phyloP scores from a whole-genome alignment of 2,888 invertebrate genomes.

The Melieria crassipennis region DNA sequence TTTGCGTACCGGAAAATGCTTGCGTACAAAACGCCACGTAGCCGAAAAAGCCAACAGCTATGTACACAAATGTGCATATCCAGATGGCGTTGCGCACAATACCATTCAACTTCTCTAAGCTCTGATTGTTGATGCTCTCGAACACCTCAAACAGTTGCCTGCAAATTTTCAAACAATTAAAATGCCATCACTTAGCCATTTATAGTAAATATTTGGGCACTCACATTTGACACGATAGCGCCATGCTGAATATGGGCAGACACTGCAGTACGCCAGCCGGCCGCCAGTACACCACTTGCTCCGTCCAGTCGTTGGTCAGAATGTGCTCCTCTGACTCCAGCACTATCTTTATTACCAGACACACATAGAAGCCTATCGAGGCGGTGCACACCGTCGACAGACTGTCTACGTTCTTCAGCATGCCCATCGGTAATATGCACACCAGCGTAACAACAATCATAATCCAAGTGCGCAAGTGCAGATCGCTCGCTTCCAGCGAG shows the following conservation, averaged over 20 bases:
- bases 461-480: slow-evolving; percentile 74
- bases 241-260: slow-evolving; percentile 96
- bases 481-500: slow-evolving; percentile 72
- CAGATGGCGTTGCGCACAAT: slow-evolving; percentile 90
- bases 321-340: slow-evolving; percentile 81
- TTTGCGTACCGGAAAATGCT: slow-evolving; percentile 71
- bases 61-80: slow-evolving; percentile 90
- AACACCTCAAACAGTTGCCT: slow-evolving; percentile 94
- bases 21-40: slow-evolving; percentile 85
- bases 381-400: slow-evolving; percentile 87
- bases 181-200: background rate
- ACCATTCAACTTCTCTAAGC: slow-evolving; percentile 87
- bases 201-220: slow-evolving; percentile 51
- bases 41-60: slow-evolving; percentile 92
- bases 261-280: slow-evolving; percentile 89
- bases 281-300: slow-evolving; percentile 80
- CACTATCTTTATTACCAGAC: slow-evolving; percentile 87
- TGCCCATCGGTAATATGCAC: slow-evolving; percentile 88
- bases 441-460: slow-evolving; percentile 78
- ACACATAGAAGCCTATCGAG: slow-evolving; percentile 90
- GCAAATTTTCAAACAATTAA: slow-evolving; percentile 45
- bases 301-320: slow-evolving; percentile 77
- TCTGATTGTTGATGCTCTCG: slow-evolving; percentile 86
- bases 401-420: slow-evolving; percentile 90
- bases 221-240: slow-evolving; percentile 95